Percentiles rank a stretch among this genome's conserved stretches.
Evolutionary conservation across 2,113 vertebrate genomes (phyloP).

Genomic region (Tetraodon nigroviridis): DNA sequence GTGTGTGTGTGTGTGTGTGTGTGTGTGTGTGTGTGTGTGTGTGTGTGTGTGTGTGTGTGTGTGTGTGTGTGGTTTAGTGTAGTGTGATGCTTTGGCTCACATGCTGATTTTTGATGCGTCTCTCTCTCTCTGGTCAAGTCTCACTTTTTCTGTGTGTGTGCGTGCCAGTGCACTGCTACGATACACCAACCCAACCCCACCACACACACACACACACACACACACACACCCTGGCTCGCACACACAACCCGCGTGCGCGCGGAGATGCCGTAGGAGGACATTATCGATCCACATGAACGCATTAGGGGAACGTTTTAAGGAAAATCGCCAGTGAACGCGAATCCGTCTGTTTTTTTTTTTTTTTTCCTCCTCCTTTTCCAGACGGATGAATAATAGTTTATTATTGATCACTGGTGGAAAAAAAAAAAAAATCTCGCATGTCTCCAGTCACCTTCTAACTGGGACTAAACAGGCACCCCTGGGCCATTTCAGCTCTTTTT

Average conservation of each 20-base stretch:
- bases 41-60: conserved; percentile 9
- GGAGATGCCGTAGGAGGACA: conserved; percentile 5
- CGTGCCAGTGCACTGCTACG: conserved; percentile 30
- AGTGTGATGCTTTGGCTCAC: conserved; percentile 37
- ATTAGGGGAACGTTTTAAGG: conserved; percentile 37
- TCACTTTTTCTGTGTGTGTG: conserved; percentile 21
- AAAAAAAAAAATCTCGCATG: too few relatives aligned
- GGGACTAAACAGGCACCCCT: conserved; percentile 26
- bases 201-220: conserved; percentile 18
- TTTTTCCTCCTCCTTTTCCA: neutral
- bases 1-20: neutral
- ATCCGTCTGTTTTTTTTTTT: conserved; percentile 4
- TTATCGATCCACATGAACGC: conserved; percentile 57
- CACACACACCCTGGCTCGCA: conserved; percentile 1
- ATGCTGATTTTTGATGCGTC: conserved; percentile 43
- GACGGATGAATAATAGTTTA: conserved; percentile 16
- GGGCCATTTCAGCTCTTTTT: conserved; percentile 20
- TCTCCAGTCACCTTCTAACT: conserved; percentile 18
- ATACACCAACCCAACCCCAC: conserved; percentile 9
- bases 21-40: conserved; percentile 9
- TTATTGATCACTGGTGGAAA: conserved; percentile 32
- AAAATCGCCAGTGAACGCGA: conserved; percentile 19
- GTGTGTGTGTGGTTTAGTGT: conserved; percentile 13
- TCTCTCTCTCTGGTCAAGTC: conserved; percentile 2
- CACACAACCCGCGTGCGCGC: conserved; percentile 7